Conservation (phyloP, 2,888 invertebrate species). For the Hydrotaea diabolus region DNA sequence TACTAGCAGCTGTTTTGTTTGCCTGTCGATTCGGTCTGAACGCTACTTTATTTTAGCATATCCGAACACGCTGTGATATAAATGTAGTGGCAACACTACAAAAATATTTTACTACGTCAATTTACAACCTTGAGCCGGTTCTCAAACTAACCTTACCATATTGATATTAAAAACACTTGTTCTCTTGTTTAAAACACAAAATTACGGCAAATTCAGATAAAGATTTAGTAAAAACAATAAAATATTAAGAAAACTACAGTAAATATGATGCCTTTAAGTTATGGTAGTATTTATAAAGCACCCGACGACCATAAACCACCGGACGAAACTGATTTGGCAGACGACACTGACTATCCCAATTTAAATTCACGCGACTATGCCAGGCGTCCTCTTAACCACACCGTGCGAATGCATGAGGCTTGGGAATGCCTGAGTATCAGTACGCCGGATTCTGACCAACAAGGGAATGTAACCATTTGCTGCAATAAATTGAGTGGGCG, state of each 20-base stretch:
- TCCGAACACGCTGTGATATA: too few species aligned
- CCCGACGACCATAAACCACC: constrained; percentile 76
- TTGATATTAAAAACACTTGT: background rate
- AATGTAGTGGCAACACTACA: constrained; percentile 30
- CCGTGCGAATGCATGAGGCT: constrained; percentile 74
- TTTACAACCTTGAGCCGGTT: constrained; percentile 32
- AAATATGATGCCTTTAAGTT: constrained; percentile 76
- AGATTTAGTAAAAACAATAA: background rate
- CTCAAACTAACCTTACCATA: constrained; percentile 20
- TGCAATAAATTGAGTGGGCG: constrained; percentile 76
- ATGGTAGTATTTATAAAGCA: constrained; percentile 72
- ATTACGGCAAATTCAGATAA: background rate
- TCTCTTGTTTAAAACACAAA: too few species aligned
- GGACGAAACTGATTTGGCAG: constrained; percentile 72
- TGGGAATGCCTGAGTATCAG: constrained; percentile 75
- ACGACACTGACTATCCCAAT: constrained; percentile 78
- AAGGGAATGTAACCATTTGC: constrained; percentile 72
- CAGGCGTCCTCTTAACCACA: constrained; percentile 74
- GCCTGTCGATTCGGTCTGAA: too few species aligned
- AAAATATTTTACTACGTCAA: background rate
- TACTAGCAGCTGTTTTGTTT: too few species aligned
- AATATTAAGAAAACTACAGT: constrained; percentile 7
- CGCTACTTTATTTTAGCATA: too few species aligned
- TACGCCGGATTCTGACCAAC: constrained; percentile 71
- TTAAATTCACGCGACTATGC: constrained; percentile 79